These are phyloP conservation scores for Dryomyza anilis DNA, from an alignment of 2,888 invertebrate species.

Conservation along the genomic window DNA sequence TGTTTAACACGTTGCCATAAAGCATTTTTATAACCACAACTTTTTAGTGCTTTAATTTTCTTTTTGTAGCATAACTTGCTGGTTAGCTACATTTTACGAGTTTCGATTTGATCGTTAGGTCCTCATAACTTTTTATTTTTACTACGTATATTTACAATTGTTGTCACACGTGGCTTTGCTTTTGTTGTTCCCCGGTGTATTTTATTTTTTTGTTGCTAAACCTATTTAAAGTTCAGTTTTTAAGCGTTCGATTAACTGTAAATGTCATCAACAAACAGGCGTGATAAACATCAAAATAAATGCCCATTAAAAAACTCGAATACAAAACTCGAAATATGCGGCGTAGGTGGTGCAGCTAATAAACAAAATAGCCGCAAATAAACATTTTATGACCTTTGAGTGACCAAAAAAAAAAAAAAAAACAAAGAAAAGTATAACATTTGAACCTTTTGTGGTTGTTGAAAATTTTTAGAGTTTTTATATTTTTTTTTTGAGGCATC, in stretches of 20 bases:
- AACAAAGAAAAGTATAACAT: too few relatives aligned
- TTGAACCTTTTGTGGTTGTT: too few relatives aligned
- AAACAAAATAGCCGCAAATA: background rate
- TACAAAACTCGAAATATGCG: too few relatives aligned
- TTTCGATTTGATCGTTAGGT: background rate
- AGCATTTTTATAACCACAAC: background rate
- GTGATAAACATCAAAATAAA: too few relatives aligned
- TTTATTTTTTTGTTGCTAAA: background rate
- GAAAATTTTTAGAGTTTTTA: too few relatives aligned
- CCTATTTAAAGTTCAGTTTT: background rate
- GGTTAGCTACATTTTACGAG: background rate
- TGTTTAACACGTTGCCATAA: too few relatives aligned
- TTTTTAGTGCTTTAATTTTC: background rate
- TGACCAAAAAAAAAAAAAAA: too few relatives aligned
- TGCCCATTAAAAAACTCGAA: too few relatives aligned
- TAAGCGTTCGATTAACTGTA: too few relatives aligned
- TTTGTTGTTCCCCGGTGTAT: background rate
- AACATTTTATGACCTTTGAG: slow-evolving; percentile 6
- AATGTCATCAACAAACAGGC: too few relatives aligned
- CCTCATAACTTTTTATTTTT: background rate
- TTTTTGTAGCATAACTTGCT: background rate
- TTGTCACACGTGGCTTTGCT: background rate
- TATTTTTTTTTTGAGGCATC: too few relatives aligned
- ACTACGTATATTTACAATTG: background rate
- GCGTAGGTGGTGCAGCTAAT: too few relatives aligned